Base-by-base conservation (phyloP, 2,797 vertebrate species). In the Characodon lateralis region DNA sequence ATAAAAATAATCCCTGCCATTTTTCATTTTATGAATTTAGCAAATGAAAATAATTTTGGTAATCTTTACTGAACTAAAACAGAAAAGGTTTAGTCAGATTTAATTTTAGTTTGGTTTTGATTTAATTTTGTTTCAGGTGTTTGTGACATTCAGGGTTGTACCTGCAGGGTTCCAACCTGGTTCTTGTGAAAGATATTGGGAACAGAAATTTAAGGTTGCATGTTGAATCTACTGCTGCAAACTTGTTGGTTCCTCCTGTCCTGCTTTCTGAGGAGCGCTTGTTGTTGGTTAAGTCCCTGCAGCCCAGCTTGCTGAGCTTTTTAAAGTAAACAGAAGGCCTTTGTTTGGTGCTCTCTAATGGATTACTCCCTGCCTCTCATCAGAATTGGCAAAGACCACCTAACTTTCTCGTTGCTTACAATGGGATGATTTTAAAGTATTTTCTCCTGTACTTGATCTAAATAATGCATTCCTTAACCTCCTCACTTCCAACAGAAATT, bases 271-370 rank as follows among this genome's bases (percentile, higher is more conserved):
- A 79, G 85, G 82, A 80, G 72, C 46, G 58, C 31, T 70, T 39
- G 58, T 63, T 73, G 68, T 77, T 83, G 53, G 75, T 79, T 0
- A 66, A n/a, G 74, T 35, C 46, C 71, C 78, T 71, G 84, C 72
- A 20, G 80, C 0, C 69, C 9, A 6, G 66, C 65, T 26, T 59
- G 0, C 82, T 90, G 89, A 91, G 83, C 91, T 82, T 31, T 85
- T 89, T 87, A 89, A 56, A 22, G 39, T 46, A 4, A 63, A 73
- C 85, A 91, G 78, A 84, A 1, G 80, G 9, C 39, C 79, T 86
- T 91, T 91, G 91, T 91, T 88, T 61, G 41, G 41, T 58, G 81
- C 81, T 83, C 82, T 70, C 77, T 56, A 51, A 43, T 61, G 83
- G 89, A 90, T 89, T 88, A 92, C 59, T 2, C 75, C n/a, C 58